Evolutionary conservation across 2,797 vertebrate genomes (phyloP).

Genomic region (Salarias fasciatus): DNA sequence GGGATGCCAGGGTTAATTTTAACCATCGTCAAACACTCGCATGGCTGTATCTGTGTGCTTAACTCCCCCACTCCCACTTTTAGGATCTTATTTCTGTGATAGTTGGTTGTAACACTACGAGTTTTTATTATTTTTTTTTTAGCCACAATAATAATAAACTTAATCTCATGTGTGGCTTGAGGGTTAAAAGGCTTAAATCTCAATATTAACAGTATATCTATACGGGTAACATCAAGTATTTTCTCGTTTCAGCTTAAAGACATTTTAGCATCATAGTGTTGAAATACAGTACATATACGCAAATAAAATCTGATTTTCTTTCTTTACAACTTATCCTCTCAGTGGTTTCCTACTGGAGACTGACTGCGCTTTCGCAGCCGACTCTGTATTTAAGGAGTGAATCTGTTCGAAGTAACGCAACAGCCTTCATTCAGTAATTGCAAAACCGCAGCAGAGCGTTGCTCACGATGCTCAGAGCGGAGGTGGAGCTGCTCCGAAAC

Average conservation of each 20-base stretch:
- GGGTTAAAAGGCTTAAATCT: conserved; percentile 17
- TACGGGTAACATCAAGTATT: conserved; percentile 48
- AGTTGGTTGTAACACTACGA: conserved; percentile 25
- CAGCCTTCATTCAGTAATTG: conserved; percentile 48
- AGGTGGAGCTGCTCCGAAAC: conserved; percentile 13
- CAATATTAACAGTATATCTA: conserved; percentile 37
- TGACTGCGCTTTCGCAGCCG: conserved; percentile 21
- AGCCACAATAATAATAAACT: conserved; percentile 49
- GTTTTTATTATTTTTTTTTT: conserved; percentile 28
- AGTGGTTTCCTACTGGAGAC: conserved; percentile 30
- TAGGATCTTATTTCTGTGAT: background rate
- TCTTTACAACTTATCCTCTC: conserved; percentile 43
- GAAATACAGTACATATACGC: conserved; percentile 62
- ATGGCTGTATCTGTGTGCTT: conserved; percentile 25
- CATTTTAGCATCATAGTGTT: conserved; percentile 50
- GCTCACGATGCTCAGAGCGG: conserved; percentile 21
- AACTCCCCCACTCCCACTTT: conserved; percentile 24
- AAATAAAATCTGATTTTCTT: conserved; percentile 38
- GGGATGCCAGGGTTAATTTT: conserved; percentile 3
- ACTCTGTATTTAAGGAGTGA: conserved; percentile 49
- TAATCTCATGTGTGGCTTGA: conserved; percentile 45
- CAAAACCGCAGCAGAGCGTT: conserved; percentile 42
- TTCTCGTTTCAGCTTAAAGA: conserved; percentile 49
- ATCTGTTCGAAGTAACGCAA: conserved; percentile 24
- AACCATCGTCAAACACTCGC: conserved; percentile 19